Evolutionary conservation across 2,888 invertebrate genomes (phyloP).

Genomic region (Coleophora deauratella): DNA sequence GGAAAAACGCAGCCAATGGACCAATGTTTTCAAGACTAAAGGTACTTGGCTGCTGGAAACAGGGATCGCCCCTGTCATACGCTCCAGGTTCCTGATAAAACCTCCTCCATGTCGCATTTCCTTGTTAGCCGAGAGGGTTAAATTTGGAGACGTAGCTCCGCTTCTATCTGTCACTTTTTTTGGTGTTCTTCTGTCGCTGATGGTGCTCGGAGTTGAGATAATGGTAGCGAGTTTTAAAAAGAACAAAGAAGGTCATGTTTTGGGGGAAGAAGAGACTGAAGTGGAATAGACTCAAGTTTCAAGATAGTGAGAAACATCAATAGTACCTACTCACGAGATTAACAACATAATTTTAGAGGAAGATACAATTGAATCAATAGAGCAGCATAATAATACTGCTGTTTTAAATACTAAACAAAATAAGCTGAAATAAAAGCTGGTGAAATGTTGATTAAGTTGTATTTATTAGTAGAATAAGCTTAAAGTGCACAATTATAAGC

Average conservation of each 20-base stretch:
- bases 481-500: too few relatives aligned
- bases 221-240: neutral
- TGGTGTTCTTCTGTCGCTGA: slow-evolving; percentile 33
- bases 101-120: slow-evolving; percentile 48
- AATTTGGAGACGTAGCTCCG: slow-evolving; percentile 43
- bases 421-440: too few relatives aligned
- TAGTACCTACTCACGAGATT: neutral
- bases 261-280: neutral
- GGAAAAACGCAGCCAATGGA: slow-evolving; percentile 40
- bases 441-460: too few relatives aligned
- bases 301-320: neutral
- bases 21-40: slow-evolving; percentile 29
- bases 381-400: neutral
- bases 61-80: slow-evolving; percentile 37
- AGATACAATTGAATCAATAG: neutral
- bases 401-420: neutral
- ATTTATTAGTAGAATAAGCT: too few relatives aligned
- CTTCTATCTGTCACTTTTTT: slow-evolving; percentile 28
- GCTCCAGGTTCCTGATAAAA: slow-evolving; percentile 26
- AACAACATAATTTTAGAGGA: neutral
- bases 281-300: neutral
- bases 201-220: slow-evolving; percentile 35
- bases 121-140: slow-evolving; percentile 51
- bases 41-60: slow-evolving; percentile 47
- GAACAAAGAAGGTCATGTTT: neutral